Conservation (phyloP, 2,797 vertebrate genomes). For the Anableps anableps region DNA sequence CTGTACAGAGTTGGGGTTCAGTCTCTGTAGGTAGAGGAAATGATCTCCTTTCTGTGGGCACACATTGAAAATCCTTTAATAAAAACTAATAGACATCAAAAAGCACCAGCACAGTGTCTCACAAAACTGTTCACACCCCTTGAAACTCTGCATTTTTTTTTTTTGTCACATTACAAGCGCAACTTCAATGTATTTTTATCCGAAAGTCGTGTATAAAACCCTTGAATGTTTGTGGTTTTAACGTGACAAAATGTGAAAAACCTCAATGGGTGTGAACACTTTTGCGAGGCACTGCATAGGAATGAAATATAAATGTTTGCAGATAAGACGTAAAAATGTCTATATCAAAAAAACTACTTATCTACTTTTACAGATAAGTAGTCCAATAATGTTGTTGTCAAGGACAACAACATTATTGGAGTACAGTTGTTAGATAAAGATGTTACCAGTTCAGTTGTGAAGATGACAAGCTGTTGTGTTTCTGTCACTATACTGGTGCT, state of each 20-base stretch:
- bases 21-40: conserved; percentile 87
- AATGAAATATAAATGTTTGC: neutral
- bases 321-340: neutral
- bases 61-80: conserved; percentile 3
- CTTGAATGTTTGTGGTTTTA: too few relatives aligned
- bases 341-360: too few relatives aligned
- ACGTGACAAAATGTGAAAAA: too few relatives aligned
- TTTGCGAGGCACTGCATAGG: neutral
- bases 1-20: conserved; percentile 78
- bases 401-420: too few relatives aligned
- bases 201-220: too few relatives aligned
- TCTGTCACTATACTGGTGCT: conserved; percentile 80
- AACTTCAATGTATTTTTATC: neutral
- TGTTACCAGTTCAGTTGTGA: conserved; percentile 88
- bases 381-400: too few relatives aligned
- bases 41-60: conserved; percentile 80
- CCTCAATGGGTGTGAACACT: neutral
- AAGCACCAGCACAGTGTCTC: neutral
- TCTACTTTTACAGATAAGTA: too few relatives aligned
- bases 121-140: neutral
- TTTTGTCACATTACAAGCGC: neutral
- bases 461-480: conserved; percentile 84
- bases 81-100: neutral
- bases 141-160: neutral
- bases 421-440: neutral